phyloP scores from a whole-genome alignment of 2,113 vertebrate genomes.

The Mellivora capensis region DNA sequence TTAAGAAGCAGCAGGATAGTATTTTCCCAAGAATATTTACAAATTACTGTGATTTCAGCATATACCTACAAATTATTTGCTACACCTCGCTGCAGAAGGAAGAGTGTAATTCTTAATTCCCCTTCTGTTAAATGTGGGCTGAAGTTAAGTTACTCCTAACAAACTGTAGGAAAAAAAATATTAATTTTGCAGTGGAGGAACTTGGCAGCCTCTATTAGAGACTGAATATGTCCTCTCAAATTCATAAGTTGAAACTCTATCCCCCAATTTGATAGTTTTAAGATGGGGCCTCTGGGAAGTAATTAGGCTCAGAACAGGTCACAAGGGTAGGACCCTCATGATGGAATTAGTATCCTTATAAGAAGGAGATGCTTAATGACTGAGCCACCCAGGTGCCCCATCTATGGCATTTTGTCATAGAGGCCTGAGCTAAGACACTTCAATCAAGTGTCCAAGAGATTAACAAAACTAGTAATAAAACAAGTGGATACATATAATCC shows the following conservation, averaged over 20 bases:
- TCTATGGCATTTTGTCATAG: neutral
- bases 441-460: neutral
- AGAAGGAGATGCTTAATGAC: neutral
- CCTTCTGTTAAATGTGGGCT: neutral
- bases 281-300: neutral
- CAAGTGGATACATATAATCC: neutral
- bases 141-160: neutral
- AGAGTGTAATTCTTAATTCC: neutral
- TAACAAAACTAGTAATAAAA: neutral
- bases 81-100: neutral
- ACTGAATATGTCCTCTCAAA: neutral
- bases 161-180: neutral
- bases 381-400: neutral
- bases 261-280: neutral
- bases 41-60: neutral
- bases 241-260: neutral
- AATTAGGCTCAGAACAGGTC: neutral
- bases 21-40: neutral
- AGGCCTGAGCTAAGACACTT: neutral
- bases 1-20: neutral
- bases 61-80: neutral
- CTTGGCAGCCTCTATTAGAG: neutral
- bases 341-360: neutral
- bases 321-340: neutral
- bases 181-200: neutral